Percentiles rank a stretch among this genome's conserved stretches.
Evolutionary conservation across 2,113 vertebrate species (phyloP).

Genomic region (Catharus minimus): DNA sequence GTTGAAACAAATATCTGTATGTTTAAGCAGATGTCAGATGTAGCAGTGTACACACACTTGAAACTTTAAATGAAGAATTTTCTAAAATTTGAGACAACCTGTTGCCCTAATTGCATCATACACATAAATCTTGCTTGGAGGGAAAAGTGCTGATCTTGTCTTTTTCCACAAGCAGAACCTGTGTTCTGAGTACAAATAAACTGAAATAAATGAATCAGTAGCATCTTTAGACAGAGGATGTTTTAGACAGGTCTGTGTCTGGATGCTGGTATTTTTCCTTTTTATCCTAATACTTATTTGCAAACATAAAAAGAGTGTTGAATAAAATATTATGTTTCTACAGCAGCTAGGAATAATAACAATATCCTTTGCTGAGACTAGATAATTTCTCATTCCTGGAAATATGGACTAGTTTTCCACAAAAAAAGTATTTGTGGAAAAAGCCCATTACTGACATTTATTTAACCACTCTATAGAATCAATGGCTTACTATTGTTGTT

Average conservation of each 20-base stretch:
- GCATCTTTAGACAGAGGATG: background rate
- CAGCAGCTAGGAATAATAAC: background rate
- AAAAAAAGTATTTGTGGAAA: background rate
- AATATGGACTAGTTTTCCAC: background rate
- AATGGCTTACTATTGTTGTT: background rate
- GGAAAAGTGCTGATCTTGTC: constrained; percentile 6
- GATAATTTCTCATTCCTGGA: background rate
- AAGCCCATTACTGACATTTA: background rate
- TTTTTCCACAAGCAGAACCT: background rate
- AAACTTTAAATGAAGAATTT: constrained; percentile 48
- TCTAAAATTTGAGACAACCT: constrained; percentile 41
- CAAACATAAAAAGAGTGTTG: background rate
- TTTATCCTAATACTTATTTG: background rate
- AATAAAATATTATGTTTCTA: background rate
- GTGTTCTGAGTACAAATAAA: background rate
- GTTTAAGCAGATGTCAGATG: constrained; percentile 45
- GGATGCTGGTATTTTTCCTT: background rate
- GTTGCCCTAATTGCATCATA: constrained; percentile 47
- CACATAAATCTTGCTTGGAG: background rate
- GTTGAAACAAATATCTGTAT: constrained; percentile 69
- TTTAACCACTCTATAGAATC: background rate
- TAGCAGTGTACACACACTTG: background rate
- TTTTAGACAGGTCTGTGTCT: background rate
- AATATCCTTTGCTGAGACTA: background rate
- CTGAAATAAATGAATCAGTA: background rate